Evolutionary conservation across 2,797 vertebrate species (phyloP).

Genomic region (Acipenser transmontanus): DNA sequence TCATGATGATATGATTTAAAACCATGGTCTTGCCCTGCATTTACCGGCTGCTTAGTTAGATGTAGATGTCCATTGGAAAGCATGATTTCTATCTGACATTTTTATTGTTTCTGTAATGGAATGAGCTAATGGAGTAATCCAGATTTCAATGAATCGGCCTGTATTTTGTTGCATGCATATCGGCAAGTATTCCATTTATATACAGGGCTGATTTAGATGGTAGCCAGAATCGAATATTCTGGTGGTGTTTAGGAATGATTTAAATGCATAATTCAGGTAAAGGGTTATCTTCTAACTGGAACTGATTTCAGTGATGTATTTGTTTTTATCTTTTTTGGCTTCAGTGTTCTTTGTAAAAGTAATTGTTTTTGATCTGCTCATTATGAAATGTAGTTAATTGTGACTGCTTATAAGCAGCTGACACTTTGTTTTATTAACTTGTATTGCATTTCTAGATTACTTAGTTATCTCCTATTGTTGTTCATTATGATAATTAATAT

Average conservation of each 20-base stretch:
- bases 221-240: slow-evolving; percentile 32
- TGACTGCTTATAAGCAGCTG: too few relatives aligned
- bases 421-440: too few relatives aligned
- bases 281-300: too few relatives aligned
- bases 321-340: too few relatives aligned
- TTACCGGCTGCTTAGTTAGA: neutral
- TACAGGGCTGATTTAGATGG: slow-evolving; percentile 19
- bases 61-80: neutral
- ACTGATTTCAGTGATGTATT: too few relatives aligned
- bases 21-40: neutral
- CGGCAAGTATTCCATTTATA: slow-evolving; percentile 6
- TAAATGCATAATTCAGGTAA: too few relatives aligned
- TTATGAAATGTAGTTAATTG: too few relatives aligned
- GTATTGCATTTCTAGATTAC: too few relatives aligned
- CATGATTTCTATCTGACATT: neutral
- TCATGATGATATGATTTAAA: neutral
- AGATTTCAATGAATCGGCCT: slow-evolving; percentile 14
- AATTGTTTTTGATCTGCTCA: too few relatives aligned
- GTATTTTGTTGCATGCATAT: neutral
- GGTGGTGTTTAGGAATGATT: slow-evolving; percentile 36
- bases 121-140: slow-evolving; percentile 20
- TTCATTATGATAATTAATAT: too few relatives aligned
- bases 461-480: too few relatives aligned
- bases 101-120: slow-evolving; percentile 9
- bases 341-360: too few relatives aligned